Conservation (phyloP, 2,888 invertebrate genomes). For the Leucoptera coffeella region DNA sequence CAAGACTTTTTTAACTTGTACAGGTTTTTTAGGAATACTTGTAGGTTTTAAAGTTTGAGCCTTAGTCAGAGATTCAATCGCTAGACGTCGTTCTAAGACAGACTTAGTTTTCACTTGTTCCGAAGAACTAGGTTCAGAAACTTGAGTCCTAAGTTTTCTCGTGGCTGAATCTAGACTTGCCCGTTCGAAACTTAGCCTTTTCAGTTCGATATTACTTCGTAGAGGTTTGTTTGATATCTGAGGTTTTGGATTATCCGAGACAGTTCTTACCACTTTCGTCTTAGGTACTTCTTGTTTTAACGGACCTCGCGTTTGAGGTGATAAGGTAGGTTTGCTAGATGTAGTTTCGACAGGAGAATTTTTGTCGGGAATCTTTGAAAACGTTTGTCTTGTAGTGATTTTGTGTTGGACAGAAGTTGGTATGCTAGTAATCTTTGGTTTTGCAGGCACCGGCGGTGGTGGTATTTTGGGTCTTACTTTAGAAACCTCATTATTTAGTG, state of each 20-base stretch:
- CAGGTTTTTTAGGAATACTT: conserved; percentile 1
- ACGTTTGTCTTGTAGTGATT: neutral
- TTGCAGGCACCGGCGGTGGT: conserved; percentile 62
- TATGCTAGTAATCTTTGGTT: conserved; percentile 43
- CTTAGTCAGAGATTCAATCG: conserved; percentile 35
- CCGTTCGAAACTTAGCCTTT: conserved; percentile 39
- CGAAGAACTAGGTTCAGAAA: conserved; percentile 26
- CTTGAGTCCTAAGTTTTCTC: conserved; percentile 23
- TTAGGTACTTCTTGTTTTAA: conserved; percentile 22
- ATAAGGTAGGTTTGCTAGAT: neutral
- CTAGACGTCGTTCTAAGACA: conserved; percentile 32
- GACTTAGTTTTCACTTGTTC: conserved; percentile 22
- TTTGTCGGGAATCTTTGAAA: neutral
- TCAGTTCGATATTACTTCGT: conserved; percentile 27
- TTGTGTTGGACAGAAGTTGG: conserved; percentile 9
- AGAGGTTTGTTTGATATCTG: neutral
- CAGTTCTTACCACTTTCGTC: conserved; percentile 11
- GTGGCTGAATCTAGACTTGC: conserved; percentile 42
- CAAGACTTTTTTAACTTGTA: neutral
- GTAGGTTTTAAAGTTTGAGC: too few species aligned
- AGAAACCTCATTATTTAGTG: conserved; percentile 13
- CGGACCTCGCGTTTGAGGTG: conserved; percentile 11
- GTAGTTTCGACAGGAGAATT: neutral
- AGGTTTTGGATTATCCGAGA: neutral
- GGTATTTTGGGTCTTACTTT: conserved; percentile 53